Base-by-base conservation (phyloP, 2,888 invertebrate genomes). In the Ectemnius cavifrons region DNA sequence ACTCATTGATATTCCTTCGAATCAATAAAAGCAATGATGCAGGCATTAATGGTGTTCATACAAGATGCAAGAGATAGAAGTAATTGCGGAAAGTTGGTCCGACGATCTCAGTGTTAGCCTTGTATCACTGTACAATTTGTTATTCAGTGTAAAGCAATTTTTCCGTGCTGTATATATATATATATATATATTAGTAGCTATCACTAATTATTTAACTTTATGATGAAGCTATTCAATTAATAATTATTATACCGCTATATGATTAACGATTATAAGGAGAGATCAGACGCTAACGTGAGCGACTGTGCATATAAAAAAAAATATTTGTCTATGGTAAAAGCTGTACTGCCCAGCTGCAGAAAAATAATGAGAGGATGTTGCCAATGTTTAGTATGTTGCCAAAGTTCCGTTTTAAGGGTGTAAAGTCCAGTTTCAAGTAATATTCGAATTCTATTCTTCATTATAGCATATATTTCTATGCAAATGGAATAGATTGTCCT, bases 331-430 rank as follows among this genome's bases (percentile, higher is more conserved):
- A 76, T 78, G 81, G 62, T 78, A 78, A 81, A 77, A 85, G 86
- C 87, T 84, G 85, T 83, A 83, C 84, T 83, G 79, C 84, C 84
- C 84, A 80, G 86, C 84, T 84, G 66, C 68, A 77, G 64, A 66
- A 70, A 73, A 77, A 79, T 77, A 80, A 77, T 83, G 86, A 83
- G 82, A 83, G 87, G 85, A 86, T 86, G 87, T 87, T 88, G 88
- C 87, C 88, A 88, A 88, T 84, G 79, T 86, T 86, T 85, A 86
- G 86, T 85, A 83, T 84, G 88, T 89, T 89, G 89, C 89, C 89
- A 89, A 89, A 89, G 89, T 88, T 86, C 81, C 79, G 79, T 67
- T 81, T 85, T 84, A 67, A 76, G 85, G 84, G 83, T 85, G 77
- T 74, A 80, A 77, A 70, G 69, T 62, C 72, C 84, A 81, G 84